Evolutionary conservation across 1,140 invertebrate genomes (phyloP).

Genomic region (Archivesica marissinica): DNA sequence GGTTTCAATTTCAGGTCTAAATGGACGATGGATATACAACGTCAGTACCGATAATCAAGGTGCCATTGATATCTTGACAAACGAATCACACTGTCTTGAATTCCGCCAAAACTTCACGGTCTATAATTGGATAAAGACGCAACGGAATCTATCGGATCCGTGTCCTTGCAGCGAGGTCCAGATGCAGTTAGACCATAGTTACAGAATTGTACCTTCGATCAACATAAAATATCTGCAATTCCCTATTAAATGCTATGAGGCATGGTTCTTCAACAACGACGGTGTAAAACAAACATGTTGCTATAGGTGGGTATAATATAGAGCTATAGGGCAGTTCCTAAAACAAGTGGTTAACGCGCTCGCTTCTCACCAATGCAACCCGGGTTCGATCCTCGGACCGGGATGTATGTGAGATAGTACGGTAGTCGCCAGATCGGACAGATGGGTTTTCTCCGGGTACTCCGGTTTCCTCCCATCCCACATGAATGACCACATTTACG

Average conservation of each 20-base stretch:
- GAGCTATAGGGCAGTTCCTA: no score
- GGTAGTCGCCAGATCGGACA: no score
- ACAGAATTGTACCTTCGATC: background rate
- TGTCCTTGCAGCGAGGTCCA: conserved; percentile 17
- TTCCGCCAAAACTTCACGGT: background rate
- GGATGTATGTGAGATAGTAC: no score
- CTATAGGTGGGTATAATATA: no score
- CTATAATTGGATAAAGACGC: background rate
- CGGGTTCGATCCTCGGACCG: no score
- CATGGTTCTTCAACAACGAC: conserved; percentile 26
- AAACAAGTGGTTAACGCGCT: no score
- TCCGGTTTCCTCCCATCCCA: no score
- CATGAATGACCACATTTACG: no score
- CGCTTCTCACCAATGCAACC: no score
- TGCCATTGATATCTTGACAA: background rate
- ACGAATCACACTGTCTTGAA: background rate
- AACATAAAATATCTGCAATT: background rate
- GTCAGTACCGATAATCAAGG: background rate
- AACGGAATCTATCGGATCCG: background rate
- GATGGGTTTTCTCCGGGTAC: no score
- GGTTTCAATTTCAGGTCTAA: conserved; percentile 26
- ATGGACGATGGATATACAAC: conserved; percentile 21
- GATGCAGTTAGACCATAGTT: background rate
- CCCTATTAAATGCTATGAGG: conserved; percentile 7
- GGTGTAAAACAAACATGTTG: conserved; percentile 33